Percentiles rank a stretch among this genome's conserved stretches.
phyloP scores from a whole-genome alignment of 2,888 invertebrate genomes.

The Ectemnius continuus region DNA sequence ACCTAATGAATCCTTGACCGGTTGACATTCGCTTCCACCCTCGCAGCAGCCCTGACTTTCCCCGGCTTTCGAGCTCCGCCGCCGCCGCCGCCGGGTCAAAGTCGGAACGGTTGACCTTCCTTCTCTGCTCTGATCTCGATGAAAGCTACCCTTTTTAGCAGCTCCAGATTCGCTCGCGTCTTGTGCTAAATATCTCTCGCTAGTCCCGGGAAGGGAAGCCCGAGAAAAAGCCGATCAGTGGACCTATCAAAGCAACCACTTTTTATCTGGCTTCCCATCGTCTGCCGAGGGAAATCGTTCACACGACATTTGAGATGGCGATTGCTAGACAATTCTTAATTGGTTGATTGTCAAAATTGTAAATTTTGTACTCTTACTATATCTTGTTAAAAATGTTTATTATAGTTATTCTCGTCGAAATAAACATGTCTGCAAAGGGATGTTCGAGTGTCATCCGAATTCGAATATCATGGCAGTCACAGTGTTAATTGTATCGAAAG shows the following conservation, averaged over 20 bases:
- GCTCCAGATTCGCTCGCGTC: neutral
- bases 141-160: neutral
- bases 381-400: too few species aligned
- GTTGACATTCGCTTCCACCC: neutral
- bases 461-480: too few species aligned
- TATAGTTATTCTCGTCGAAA: too few species aligned
- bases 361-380: too few species aligned
- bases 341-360: too few species aligned
- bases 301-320: too few species aligned
- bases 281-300: too few species aligned
- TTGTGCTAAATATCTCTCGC: neutral
- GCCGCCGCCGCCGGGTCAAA: neutral
- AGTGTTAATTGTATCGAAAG: too few species aligned
- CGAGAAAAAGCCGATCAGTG: neutral
- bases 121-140: neutral
- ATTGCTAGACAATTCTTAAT: too few species aligned
- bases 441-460: too few species aligned
- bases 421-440: too few species aligned
- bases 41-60: neutral
- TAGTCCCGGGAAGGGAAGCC: neutral
- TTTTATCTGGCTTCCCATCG: neutral
- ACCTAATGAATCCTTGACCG: conserved; percentile 7
- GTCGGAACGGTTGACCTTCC: neutral
- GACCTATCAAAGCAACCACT: neutral
- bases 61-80: neutral